Base-by-base conservation (phyloP, 2,797 vertebrate species). In the Hemibagrus guttatus region DNA sequence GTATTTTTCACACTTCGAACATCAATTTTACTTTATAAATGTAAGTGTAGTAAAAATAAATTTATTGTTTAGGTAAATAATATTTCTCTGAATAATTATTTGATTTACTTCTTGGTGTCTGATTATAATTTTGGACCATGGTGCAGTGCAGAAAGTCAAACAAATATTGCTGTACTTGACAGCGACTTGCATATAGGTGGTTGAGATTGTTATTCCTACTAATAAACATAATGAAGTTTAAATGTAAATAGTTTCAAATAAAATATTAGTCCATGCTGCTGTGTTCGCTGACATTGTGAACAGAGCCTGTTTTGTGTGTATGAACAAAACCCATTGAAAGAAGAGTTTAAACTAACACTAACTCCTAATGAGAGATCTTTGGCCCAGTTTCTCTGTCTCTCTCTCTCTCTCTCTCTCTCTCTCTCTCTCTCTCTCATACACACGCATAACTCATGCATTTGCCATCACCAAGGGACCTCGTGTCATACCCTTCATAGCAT, bases 401-500 rank as follows among this genome's bases (percentile, higher is more conserved):
- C 64, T 35, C n/a, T 71, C 56, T 59, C 68, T 42, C 39, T 49
- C 64, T 68, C 49, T 46, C 58, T 31, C 16, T 87, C 63, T 31
- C 54, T 75, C 79, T 66, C 49, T 21, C 31, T 49, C 54, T 42
- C 31, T 63, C 42, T 63, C 71, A 13, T 66, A 66, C 61, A 52
- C 28, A 17, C 42, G 31, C 72, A 23, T 68, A 83, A 83, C 81
- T 82, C 79, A 28, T 35, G 58, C 66, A 28, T 4, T 68, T 35
- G 61, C 72, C 63, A 59, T 88, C 87, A 84, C 81, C 68, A 78
- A 85, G 92, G 90, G 91, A 90, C 89, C 88, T 86, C n/a, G 42
- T 91, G 92, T 94, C 94, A 92, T 93, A 92, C 90, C 91, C 92
- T 90, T 93, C 91, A 91, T 58, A 86, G 76, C 82, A 75, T 91